Percentiles rank a stretch among this genome's conserved stretches.
phyloP scores from a whole-genome alignment of 1,140 invertebrate genomes.

The Apolygus lucorum region DNA sequence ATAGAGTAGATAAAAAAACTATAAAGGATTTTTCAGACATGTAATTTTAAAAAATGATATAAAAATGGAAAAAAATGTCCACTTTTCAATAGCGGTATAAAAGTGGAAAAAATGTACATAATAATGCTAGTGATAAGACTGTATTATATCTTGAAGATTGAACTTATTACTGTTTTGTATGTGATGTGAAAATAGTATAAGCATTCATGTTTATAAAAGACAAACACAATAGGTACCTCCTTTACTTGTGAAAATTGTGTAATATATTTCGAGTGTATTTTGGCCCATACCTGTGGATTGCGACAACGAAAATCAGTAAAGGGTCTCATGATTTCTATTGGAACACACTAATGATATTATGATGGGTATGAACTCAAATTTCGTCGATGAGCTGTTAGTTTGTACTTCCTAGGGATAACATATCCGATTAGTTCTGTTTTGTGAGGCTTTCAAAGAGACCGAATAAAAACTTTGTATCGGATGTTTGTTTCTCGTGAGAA shows the following conservation, averaged over 20 bases:
- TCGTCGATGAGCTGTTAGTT: background rate
- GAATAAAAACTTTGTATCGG: too few species aligned
- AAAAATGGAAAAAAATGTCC: background rate
- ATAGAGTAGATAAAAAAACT: constrained; percentile 14
- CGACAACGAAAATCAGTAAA: background rate
- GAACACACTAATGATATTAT: background rate
- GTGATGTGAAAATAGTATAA: constrained; percentile 6
- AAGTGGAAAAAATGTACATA: constrained; percentile 16
- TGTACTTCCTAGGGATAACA: background rate
- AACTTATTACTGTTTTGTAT: constrained; percentile 16
- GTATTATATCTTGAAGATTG: constrained; percentile 19
- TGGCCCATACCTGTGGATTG: background rate
- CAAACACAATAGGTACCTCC: too few species aligned
- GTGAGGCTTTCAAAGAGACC: too few species aligned
- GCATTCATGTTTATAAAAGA: constrained; percentile 14
- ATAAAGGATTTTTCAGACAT: background rate
- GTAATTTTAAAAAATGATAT: background rate
- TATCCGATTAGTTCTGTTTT: background rate
- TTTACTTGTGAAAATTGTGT: constrained; percentile 10
- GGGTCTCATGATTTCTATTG: background rate
- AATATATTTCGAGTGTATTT: background rate
- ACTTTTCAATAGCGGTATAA: background rate
- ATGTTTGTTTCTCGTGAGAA: too few species aligned
- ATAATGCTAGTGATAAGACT: constrained; percentile 23
- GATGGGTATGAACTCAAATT: background rate